Evolutionary conservation across 2,113 vertebrate genomes (phyloP).

Genomic region (Xenopus tropicalis): DNA sequence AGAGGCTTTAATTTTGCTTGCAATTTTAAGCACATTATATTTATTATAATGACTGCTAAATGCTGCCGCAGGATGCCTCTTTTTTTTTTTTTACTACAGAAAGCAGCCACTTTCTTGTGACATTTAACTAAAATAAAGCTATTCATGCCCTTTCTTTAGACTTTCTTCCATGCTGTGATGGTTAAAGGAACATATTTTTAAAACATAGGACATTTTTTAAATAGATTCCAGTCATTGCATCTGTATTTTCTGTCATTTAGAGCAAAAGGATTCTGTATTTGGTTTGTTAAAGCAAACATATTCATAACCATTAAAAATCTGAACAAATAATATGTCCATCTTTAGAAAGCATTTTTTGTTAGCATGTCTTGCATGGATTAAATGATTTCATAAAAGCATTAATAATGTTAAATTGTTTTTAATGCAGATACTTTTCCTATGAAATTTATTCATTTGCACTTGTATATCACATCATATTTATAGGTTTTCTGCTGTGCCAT

Average conservation of each 20-base stretch:
- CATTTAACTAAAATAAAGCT: constrained; percentile 44
- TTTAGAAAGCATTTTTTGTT: too few species aligned
- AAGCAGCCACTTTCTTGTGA: constrained; percentile 38
- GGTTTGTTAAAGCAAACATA: background rate
- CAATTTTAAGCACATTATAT: constrained; percentile 39
- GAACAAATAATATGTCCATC: too few species aligned
- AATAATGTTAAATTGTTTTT: too few species aligned
- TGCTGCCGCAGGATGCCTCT: constrained; percentile 32
- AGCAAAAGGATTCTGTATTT: background rate
- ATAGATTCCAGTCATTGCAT: background rate
- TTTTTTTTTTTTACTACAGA: constrained; percentile 35
- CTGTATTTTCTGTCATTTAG: background rate
- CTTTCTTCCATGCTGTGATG: constrained; percentile 39
- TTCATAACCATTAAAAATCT: background rate
- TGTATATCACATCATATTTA: background rate
- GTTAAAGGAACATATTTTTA: constrained; percentile 28
- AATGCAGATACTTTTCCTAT: too few species aligned
- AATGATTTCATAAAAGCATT: too few species aligned
- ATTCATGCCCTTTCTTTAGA: constrained; percentile 39
- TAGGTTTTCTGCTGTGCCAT: too few species aligned
- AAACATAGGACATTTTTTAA: background rate
- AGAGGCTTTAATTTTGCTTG: constrained; percentile 32
- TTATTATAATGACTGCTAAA: constrained; percentile 43
- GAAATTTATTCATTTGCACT: too few species aligned
- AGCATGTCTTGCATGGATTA: too few species aligned